Base-by-base conservation (phyloP, 2,113 vertebrate genomes). In the Climacteris rufus region DNA sequence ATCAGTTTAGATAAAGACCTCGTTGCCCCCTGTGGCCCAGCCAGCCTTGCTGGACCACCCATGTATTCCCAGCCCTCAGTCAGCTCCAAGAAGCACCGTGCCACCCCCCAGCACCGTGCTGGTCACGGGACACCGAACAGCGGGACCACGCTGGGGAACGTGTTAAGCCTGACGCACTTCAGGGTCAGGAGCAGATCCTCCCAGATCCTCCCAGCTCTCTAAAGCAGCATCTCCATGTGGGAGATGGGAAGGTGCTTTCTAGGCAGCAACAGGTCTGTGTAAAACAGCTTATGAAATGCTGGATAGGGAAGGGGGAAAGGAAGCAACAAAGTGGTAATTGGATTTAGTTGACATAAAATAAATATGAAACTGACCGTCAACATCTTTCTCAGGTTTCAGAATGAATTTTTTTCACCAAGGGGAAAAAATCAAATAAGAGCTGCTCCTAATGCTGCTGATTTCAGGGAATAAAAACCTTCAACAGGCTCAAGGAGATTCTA, bases 1-100 rank as follows among this genome's bases (percentile, higher is more conserved):
- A 96, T 92, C 93, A 91, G 44, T 68, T 87, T 40, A 95, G 87
- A 95, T 95, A 96, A 96, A 96, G 93, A 86, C 82, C 52, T 30
- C 2, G 0, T 37, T 96, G 82, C 82, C 79, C 84, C 22, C 60
- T 75, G 83, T 0, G 4, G 75, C 81, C 91, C 65, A 85, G 56
- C 35, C 64, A 83, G 79, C 47, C 81, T 60, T 4, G 0, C 63
- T 61, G 91, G 96, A 93, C 94, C 96, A 97, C 96, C 96, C 94
- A 93, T 6, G 33, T 8, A 69, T 90, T 15, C 13, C 2, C 50
- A 70, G 71, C 44, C 47, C 79, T 91, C 2, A 0, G 42, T 50
- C 33, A 54, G 50, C 52, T 68, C 52, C 68, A 35, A 42, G 59
- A 33, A 64, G 39, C 14, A 11, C 11, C 40, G n/a, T 14, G 14